These are phyloP conservation scores for Sminthurinus aureus DNA, from an alignment of 2,888 invertebrate genomes.

Conservation along the genomic window DNA sequence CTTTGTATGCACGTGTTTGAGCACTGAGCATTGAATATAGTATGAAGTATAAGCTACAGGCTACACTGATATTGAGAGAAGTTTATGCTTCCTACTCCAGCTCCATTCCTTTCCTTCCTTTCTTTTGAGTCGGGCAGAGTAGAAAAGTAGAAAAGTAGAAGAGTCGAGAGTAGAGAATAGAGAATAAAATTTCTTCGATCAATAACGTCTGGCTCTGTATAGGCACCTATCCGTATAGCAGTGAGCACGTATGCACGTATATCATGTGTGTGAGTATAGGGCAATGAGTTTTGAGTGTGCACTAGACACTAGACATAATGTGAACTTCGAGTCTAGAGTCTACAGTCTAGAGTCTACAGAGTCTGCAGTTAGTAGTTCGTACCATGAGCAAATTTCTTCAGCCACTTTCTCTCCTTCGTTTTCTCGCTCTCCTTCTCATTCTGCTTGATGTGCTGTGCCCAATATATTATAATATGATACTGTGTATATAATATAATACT, in stretches of 20 bases:
- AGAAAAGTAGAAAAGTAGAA: constrained; percentile 19
- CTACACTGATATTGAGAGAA: too few relatives aligned
- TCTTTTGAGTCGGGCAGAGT: not conserved
- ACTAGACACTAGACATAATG: too few relatives aligned
- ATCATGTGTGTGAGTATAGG: too few relatives aligned
- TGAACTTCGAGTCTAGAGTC: too few relatives aligned
- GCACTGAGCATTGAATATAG: not conserved
- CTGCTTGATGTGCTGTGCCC: not conserved
- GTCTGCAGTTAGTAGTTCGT: too few relatives aligned
- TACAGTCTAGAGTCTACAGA: too few relatives aligned
- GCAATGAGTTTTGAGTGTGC: too few relatives aligned
- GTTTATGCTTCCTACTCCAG: not conserved
- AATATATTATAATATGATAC: not conserved
- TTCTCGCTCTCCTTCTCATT: not conserved
- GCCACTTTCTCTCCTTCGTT: not conserved
- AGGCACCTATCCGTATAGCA: not conserved
- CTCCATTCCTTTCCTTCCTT: not conserved
- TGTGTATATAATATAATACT: not conserved
- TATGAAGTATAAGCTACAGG: not conserved
- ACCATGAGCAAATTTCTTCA: not conserved
- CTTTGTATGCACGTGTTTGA: not conserved
- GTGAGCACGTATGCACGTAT: not conserved
- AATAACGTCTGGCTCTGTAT: constrained; percentile 43
- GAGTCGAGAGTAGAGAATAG: constrained; percentile 13
- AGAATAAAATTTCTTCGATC: constrained; percentile 46